These are phyloP conservation scores for Drosophila anomalata DNA, from an alignment of 2,888 invertebrate genomes.

Conservation along the genomic window DNA sequence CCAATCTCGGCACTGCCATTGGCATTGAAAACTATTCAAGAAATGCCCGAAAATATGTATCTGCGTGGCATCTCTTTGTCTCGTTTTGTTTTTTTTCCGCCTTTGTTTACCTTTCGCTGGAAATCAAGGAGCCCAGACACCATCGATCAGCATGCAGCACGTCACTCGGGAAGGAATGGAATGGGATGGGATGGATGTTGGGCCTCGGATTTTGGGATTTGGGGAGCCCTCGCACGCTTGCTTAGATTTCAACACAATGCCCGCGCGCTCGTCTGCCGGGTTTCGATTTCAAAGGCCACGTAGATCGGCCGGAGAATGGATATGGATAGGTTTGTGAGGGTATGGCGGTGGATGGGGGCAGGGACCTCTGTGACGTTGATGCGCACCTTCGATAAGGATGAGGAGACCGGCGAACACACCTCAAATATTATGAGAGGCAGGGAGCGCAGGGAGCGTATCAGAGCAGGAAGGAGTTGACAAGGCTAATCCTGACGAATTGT, in stretches of 20 bases:
- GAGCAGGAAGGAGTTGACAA: constrained; percentile 46
- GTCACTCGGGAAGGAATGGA: constrained; percentile 35
- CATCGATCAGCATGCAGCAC: constrained; percentile 72
- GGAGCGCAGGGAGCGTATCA: constrained; percentile 4
- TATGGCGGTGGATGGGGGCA: constrained; percentile 5
- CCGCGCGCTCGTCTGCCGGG: constrained; percentile 44
- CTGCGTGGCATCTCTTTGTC: constrained; percentile 60
- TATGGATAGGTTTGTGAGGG: constrained; percentile 1
- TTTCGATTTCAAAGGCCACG: constrained; percentile 78
- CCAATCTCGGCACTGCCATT: constrained; percentile 39
- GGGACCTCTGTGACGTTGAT: constrained; percentile 68
- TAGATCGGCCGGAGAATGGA: constrained; percentile 41
- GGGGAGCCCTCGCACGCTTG: constrained; percentile 33
- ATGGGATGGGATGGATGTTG: constrained; percentile 8
- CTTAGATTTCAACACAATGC: constrained; percentile 74
- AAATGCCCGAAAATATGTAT: constrained; percentile 56
- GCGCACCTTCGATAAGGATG: constrained; percentile 77
- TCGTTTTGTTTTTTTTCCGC: constrained; percentile 34
- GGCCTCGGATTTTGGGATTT: constrained; percentile 3
- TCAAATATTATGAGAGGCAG: constrained; percentile 46
- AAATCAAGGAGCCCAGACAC: constrained; percentile 56
- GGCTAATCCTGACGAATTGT: constrained; percentile 61
- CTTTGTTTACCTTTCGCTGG: constrained; percentile 61
- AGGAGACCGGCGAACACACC: constrained; percentile 57
- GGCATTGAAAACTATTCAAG: constrained; percentile 76